Base-by-base conservation (phyloP, 1,140 invertebrate species). In the Zaprionus africanus region DNA sequence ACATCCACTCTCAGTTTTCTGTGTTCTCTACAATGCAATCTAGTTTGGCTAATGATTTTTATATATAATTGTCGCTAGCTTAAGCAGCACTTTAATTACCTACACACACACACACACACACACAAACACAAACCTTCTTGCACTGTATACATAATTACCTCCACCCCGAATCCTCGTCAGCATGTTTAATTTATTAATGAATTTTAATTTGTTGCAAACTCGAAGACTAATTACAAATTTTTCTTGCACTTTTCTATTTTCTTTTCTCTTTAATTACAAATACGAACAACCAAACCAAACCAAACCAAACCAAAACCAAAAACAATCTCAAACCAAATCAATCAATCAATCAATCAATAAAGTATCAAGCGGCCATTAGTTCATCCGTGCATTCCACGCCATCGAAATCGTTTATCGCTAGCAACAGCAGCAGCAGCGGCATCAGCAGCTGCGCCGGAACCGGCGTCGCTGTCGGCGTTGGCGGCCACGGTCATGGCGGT, bases 341-440 rank as follows among this genome's bases (percentile, higher is more conserved):
- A 78, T 74, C 56, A 78, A 78, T 62, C 59, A 56, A 64, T 63
- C 36, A 57, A 65, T 53, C 54, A 38, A 65, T 76, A 77, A 80
- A 92, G 92, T 93, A 93, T 92, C 92, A 93, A 78, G 92, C 92
- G 88, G 92, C 92, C 90, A 91, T 93, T 76, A 93, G 90, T 81
- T 94, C 91, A 91, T 92, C 94, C 72, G 94, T 93, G 73, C 94
- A 94, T 91, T 94, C 94, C 87, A 95, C 94, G 62, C 94, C 94
- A 53, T 94, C 94, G 80, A 94, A 94, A 92, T 94, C 94, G 57
- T 94, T 94, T 93, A 92, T 93, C 66, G 90, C 81, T 73, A 88
- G 77, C 73, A 85, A 83, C 76, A 62, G 80, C 64, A 77, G 70
- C 70, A 64, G 76, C 80, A 51, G 77, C 78, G 64, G 59, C 62